A percentile compares a stretch with the other conserved stretches of the same genome.
phyloP scores from a whole-genome alignment of 2,797 vertebrate genomes.

The Morelia viridis region DNA sequence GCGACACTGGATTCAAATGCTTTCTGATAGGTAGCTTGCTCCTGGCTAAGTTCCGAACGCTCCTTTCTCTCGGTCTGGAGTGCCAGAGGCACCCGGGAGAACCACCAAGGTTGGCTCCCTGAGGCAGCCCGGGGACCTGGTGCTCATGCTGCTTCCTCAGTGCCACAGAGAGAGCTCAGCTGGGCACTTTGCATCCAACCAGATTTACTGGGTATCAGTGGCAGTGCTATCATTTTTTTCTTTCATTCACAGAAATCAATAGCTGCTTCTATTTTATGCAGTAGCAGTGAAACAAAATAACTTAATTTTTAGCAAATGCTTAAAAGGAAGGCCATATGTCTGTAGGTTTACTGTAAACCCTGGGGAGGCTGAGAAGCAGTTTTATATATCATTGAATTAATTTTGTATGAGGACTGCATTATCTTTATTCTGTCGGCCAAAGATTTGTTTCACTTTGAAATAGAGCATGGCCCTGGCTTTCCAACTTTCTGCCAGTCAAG shows the following conservation, averaged over 20 bases:
- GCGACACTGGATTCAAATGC: background rate
- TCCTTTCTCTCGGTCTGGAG: background rate
- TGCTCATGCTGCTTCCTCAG: background rate
- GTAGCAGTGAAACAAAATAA: constrained; percentile 23
- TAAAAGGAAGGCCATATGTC: constrained; percentile 48
- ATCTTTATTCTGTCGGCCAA: constrained; percentile 5
- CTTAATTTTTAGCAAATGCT: constrained; percentile 51
- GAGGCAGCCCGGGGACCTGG: background rate
- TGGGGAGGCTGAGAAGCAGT: constrained; percentile 7
- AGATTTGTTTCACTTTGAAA: constrained; percentile 26
- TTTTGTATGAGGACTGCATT: background rate
- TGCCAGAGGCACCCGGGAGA: too few relatives aligned
- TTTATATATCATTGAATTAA: constrained; percentile 31
- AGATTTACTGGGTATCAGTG: constrained; percentile 34
- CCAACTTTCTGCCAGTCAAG: background rate
- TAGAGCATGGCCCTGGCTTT: background rate
- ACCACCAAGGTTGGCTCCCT: background rate
- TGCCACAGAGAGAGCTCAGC: too few relatives aligned
- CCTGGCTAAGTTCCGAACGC: background rate
- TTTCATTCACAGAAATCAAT: constrained; percentile 44
- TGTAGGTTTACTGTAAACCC: constrained; percentile 29
- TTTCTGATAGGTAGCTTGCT: background rate
- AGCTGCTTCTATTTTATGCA: constrained; percentile 41
- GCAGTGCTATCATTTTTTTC: constrained; percentile 33
- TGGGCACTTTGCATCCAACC: background rate